Percentiles rank a stretch among this genome's conserved stretches.
These are phyloP conservation scores for Agrotis segetum DNA, from an alignment of 2,888 invertebrate species.

Conservation along the genomic window DNA sequence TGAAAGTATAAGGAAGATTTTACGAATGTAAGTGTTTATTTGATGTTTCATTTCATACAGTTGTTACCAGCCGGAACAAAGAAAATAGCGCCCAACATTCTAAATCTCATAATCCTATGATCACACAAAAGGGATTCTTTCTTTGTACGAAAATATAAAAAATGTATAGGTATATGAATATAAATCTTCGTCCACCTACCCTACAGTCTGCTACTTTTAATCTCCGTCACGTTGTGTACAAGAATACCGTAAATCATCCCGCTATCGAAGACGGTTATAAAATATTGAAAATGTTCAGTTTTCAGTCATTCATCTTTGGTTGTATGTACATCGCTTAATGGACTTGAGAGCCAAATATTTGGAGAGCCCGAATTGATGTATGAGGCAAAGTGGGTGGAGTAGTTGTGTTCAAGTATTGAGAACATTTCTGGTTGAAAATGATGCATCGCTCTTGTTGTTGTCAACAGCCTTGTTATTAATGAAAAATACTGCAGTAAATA, in stretches of 20 bases:
- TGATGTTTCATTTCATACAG: constrained; percentile 7
- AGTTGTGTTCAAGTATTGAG: constrained; percentile 29
- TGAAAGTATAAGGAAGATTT: too few species aligned
- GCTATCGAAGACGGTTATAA: constrained; percentile 67
- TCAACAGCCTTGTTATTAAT: background rate
- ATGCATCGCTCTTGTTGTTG: constrained; percentile 27
- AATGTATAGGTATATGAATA: constrained; percentile 31
- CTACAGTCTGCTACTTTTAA: constrained; percentile 62
- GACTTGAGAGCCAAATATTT: constrained; percentile 56
- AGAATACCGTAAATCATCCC: constrained; percentile 67
- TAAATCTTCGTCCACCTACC: constrained; percentile 61
- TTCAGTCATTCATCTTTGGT: constrained; percentile 63
- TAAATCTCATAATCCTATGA: constrained; percentile 45
- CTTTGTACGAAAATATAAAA: constrained; percentile 55
- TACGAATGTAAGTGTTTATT: too few species aligned
- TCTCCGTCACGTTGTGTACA: constrained; percentile 66
- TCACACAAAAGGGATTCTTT: constrained; percentile 46
- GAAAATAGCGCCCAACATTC: constrained; percentile 31
- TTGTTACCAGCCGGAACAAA: constrained; percentile 28
- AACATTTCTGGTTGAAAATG: constrained; percentile 8
- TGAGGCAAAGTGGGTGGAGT: constrained; percentile 21
- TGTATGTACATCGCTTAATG: constrained; percentile 56
- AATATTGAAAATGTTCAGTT: constrained; percentile 66
- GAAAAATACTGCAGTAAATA: background rate
- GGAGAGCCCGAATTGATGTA: constrained; percentile 47